Percentiles rank a stretch among this genome's conserved stretches.
Evolutionary conservation across 1,140 invertebrate genomes (phyloP).

Genomic region (Heliconius nattereri): DNA sequence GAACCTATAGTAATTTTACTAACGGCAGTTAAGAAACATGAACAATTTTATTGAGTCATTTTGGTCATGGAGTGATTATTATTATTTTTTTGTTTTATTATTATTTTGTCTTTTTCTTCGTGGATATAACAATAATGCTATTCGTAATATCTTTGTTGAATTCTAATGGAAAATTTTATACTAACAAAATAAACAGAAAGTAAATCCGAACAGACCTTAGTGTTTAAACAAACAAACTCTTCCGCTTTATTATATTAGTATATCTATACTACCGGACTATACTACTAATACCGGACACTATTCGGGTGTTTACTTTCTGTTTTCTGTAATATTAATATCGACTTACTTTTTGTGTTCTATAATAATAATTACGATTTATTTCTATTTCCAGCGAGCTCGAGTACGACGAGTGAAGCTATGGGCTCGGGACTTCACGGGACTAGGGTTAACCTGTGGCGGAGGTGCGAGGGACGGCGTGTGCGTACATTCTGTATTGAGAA

Average conservation of each 20-base stretch:
- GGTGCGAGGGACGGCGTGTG: conserved; percentile 95
- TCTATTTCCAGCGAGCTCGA: conserved; percentile 54
- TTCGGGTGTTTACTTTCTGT: no score
- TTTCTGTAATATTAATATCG: background rate
- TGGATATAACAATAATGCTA: background rate
- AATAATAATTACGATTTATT: conserved; percentile 7
- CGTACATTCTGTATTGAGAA: conserved; percentile 92
- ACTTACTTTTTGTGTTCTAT: no score
- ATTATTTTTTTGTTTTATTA: background rate
- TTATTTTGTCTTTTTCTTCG: background rate
- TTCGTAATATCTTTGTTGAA: background rate
- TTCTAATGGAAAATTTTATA: no score
- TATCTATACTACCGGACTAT: no score
- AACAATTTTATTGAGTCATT: conserved; percentile 5
- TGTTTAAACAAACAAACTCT: no score
- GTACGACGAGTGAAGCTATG: conserved; percentile 85
- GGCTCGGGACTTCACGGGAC: conserved; percentile 93
- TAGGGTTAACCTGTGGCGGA: conserved; percentile 94
- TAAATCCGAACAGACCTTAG: no score
- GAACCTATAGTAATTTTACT: background rate
- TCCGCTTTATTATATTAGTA: no score
- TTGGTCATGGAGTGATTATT: background rate
- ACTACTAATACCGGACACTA: no score
- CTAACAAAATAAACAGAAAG: no score
- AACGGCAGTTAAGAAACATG: background rate